phyloP scores from a whole-genome alignment of 2,797 vertebrate species.

The Cynopterus sphinx region DNA sequence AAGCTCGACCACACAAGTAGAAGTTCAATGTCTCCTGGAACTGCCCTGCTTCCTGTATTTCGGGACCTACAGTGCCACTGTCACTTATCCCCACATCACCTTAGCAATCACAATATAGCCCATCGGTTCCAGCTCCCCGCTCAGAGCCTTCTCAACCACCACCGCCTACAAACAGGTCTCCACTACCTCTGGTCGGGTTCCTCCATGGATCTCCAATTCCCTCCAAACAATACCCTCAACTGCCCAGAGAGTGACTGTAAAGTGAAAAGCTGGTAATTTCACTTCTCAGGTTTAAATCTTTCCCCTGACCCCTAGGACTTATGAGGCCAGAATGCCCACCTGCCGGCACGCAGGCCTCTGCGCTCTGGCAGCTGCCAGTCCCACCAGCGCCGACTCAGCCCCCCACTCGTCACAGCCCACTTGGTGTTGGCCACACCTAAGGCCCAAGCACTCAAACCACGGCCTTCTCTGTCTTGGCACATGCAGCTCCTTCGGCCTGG shows the following conservation, averaged over 20 bases:
- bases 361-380: too few species aligned
- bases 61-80: background rate
- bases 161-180: background rate
- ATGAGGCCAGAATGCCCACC: background rate
- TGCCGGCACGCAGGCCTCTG: background rate
- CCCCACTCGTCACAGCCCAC: background rate
- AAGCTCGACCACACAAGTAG: background rate
- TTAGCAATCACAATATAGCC: background rate
- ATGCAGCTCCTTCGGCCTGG: background rate
- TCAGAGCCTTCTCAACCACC: background rate
- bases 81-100: background rate
- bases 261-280: background rate
- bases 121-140: background rate
- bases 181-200: background rate
- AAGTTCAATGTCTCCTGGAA: background rate
- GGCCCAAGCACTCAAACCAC: background rate
- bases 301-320: background rate
- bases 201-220: background rate
- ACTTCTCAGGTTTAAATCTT: background rate
- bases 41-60: background rate
- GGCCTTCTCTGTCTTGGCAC: background rate
- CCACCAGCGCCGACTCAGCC: too few species aligned
- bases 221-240: background rate
- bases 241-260: background rate
- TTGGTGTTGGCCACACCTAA: too few species aligned